These are phyloP conservation scores for Pedionomus torquatus DNA, from an alignment of 2,113 vertebrate species.

Conservation along the genomic window DNA sequence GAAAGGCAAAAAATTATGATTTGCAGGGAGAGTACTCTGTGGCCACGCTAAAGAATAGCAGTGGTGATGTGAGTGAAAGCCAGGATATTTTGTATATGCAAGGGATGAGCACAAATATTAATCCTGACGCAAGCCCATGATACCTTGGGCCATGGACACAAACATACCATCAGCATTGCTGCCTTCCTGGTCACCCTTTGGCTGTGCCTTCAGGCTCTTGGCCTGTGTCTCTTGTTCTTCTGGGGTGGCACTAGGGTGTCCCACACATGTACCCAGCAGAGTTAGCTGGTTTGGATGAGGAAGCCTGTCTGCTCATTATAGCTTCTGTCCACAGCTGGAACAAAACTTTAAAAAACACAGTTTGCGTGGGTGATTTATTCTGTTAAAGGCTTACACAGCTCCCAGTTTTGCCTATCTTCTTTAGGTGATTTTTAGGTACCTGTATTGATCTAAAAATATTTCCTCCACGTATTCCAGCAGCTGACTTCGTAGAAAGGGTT, in stretches of 20 bases:
- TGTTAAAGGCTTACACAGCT: background rate
- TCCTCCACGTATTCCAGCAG: background rate
- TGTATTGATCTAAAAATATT: background rate
- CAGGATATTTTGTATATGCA: background rate
- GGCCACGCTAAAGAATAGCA: background rate
- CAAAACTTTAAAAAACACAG: background rate
- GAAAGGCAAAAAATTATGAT: background rate
- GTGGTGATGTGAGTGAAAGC: background rate
- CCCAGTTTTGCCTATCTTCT: background rate
- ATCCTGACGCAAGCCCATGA: background rate
- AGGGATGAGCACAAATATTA: accelerated
- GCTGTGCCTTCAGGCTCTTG: too few species aligned
- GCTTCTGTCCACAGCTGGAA: background rate
- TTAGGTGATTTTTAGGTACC: background rate
- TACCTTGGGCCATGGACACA: background rate
- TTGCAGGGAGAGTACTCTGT: background rate
- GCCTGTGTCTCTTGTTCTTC: background rate
- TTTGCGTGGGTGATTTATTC: background rate
- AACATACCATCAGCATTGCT: background rate
- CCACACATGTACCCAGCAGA: background rate
- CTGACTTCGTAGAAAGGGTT: background rate
- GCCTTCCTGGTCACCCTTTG: background rate
- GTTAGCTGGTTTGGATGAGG: background rate
- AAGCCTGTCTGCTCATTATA: background rate
- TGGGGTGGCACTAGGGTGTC: background rate